phyloP scores from a whole-genome alignment of 2,113 vertebrate species.

The Hassar affinis region DNA sequence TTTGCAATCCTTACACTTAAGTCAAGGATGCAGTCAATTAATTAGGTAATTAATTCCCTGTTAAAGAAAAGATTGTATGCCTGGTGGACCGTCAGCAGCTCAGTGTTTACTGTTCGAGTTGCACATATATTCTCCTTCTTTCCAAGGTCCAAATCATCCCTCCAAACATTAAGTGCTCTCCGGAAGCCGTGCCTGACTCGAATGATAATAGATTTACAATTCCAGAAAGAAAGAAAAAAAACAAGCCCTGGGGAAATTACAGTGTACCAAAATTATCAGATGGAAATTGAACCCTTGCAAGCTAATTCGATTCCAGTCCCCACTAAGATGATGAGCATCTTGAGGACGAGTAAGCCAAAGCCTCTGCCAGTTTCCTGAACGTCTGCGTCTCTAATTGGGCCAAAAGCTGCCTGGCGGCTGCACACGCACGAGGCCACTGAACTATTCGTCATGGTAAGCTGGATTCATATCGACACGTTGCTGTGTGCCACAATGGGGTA shows the following conservation, averaged over 20 bases:
- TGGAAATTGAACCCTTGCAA: constrained; percentile 54
- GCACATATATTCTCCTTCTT: constrained; percentile 11
- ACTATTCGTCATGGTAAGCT: background rate
- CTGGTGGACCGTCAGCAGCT: background rate
- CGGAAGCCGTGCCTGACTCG: constrained; percentile 37
- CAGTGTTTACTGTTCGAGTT: background rate
- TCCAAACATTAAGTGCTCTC: constrained; percentile 46
- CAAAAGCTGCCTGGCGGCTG: constrained; percentile 6
- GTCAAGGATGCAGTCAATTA: background rate
- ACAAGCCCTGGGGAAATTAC: constrained; percentile 65
- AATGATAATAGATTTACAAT: constrained; percentile 66
- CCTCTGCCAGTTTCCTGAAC: constrained; percentile 56
- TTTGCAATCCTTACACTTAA: background rate
- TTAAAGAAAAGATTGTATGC: background rate
- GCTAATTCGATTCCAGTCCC: constrained; percentile 66
- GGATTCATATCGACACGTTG: background rate
- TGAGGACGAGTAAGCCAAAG: constrained; percentile 45
- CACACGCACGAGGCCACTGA: background rate
- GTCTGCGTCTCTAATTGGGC: constrained; percentile 14
- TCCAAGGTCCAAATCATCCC: constrained; percentile 36
- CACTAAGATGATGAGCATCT: constrained; percentile 61
- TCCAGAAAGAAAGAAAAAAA: constrained; percentile 60
- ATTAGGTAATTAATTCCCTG: no score
- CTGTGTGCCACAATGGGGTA: constrained; percentile 1
- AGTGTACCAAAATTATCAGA: constrained; percentile 53